Conservation (phyloP, 2,888 invertebrate genomes). For the Pollenia griseotomentosa region DNA sequence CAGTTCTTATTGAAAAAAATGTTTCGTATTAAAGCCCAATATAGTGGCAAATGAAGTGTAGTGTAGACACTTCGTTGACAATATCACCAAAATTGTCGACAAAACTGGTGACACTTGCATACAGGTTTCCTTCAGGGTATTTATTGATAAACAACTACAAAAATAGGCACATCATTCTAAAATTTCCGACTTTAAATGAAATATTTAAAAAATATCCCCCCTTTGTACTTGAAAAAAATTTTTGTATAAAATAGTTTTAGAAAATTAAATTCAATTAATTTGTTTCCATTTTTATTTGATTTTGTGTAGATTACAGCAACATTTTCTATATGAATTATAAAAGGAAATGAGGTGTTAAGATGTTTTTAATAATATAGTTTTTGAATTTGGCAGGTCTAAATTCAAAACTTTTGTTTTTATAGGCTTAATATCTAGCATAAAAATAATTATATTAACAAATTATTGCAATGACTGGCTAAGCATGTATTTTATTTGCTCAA, state of each 20-base stretch:
- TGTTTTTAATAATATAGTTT: not conserved
- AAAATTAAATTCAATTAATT: not conserved
- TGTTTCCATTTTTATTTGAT: not conserved
- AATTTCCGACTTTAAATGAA: no score
- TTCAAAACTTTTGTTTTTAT: slow-evolving; percentile 11
- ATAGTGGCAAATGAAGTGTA: no score
- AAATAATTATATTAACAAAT: slow-evolving; percentile 19
- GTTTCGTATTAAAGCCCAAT: no score
- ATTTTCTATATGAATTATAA: slow-evolving; percentile 4
- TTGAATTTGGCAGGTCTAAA: not conserved
- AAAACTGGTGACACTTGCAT: no score
- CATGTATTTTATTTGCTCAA: slow-evolving; percentile 47
- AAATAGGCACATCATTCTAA: no score
- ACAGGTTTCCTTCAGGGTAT: no score
- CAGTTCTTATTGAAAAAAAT: no score
- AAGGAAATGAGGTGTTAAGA: slow-evolving; percentile 22
- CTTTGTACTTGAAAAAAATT: no score
- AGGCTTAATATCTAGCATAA: slow-evolving; percentile 5
- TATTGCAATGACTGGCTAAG: slow-evolving; percentile 31
- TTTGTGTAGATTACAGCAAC: not conserved
- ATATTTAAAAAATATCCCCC: no score
- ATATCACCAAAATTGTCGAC: no score
- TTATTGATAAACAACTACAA: no score
- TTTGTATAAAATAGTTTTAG: not conserved
- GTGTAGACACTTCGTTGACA: no score